Evolutionary conservation across 2,797 vertebrate genomes (phyloP), one percentile per base, ranked within the genome.

Genomic region (Oreortyx pictus): DNA sequence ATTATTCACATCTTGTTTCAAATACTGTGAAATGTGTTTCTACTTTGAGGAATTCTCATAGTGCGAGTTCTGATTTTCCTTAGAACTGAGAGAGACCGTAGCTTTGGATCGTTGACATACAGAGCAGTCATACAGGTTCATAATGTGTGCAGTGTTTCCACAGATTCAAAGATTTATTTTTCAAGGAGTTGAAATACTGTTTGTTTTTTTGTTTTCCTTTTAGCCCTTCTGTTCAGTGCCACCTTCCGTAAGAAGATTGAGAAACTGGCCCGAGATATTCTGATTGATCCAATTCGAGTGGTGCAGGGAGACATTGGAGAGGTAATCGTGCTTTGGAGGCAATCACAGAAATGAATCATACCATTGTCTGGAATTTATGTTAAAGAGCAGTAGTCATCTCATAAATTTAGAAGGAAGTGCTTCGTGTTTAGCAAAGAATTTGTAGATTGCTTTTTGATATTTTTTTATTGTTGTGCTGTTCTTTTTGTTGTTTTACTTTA

Each of bases 301-400:
- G 99, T 99, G 81, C 99, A 99, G 89, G 99, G 99, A 93, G 99
- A 99, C 97, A 99, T 99, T 25, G 99, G 99, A 97, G 99, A 99
- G 98, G 99, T 99, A 97, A 88, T 61, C 44, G 39, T n/a, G 7
- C 18, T 54, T 49, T 14, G 16, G 64, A 54, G 39, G 12, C 49
- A 61, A 0, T 15, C 29, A 19, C 25, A 72, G 33, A 47, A 77
- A 46, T 2, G 17, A 44, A 14, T 9, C 35, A 2, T 44, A 25
- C 41, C 23, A 8, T 12, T 49, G 46, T 49, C 81, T 88, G 79
- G 75, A 81, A 67, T 46, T n/a, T 10, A 37, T 60, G 43, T 80
- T 54, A 24, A 93, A 49, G 43, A 59, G 25, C 41, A 46, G 18
- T 20, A 83, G 11, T 44, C 2, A 5, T 44, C 5, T 2, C 39